Conservation (phyloP, 1,140 invertebrate genomes). For the Euura lappo region DNA sequence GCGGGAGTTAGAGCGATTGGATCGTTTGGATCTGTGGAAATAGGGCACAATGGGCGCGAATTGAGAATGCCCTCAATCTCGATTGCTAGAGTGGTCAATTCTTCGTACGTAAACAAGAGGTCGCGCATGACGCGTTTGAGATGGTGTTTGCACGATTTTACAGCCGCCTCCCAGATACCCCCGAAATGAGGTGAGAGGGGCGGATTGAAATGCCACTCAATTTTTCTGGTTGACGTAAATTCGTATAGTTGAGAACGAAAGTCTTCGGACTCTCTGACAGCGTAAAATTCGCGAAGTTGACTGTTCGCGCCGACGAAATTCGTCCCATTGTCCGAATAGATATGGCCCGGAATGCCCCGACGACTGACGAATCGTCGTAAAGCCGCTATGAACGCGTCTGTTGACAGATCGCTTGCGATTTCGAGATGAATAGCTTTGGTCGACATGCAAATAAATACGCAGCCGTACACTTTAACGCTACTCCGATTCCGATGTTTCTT, state of each 20-base stretch:
- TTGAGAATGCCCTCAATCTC: neutral
- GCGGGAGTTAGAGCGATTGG: conserved; percentile 14
- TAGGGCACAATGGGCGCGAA: conserved; percentile 4
- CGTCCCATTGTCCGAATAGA: conserved; percentile 25
- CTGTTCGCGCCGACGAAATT: conserved; percentile 27
- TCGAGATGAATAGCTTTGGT: conserved; percentile 40
- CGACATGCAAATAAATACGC: conserved; percentile 31
- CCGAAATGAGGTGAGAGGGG: conserved; percentile 24
- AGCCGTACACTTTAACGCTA: conserved; percentile 27
- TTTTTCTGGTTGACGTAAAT: neutral
- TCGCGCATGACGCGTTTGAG: conserved; percentile 25
- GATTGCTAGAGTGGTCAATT: neutral
- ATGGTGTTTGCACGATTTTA: conserved; percentile 31
- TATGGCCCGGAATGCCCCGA: conserved; percentile 16
- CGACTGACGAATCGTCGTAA: conserved; percentile 33
- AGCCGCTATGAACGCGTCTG: conserved; percentile 32
- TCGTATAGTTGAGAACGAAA: neutral
- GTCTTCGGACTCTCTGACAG: neutral
- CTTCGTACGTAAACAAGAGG: neutral
- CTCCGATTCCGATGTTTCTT: conserved; percentile 18
- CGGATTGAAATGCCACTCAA: conserved; percentile 23
- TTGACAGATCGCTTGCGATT: conserved; percentile 29
- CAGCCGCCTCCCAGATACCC: conserved; percentile 29
- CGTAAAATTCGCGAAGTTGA: conserved; percentile 19
- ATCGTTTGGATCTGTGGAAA: conserved; percentile 9